Percentiles rank a stretch among this genome's conserved stretches.
Evolutionary conservation across 2,797 vertebrate genomes (phyloP).

Genomic region (Limosa lapponica): DNA sequence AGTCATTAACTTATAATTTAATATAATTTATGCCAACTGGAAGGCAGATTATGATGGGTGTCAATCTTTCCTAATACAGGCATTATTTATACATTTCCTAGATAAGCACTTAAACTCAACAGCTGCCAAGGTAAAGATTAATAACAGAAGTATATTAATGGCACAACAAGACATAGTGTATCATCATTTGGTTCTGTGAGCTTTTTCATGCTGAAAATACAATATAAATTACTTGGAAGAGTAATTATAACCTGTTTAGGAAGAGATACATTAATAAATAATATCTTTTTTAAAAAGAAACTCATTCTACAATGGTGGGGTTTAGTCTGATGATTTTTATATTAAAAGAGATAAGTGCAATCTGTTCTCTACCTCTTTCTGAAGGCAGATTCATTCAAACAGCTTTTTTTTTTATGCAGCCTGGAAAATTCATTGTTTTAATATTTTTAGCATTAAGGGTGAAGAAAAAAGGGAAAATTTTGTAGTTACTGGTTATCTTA

Average conservation of each 20-base stretch:
- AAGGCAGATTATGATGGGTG: not conserved
- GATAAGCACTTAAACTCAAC: conserved; percentile 16
- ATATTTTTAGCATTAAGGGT: not conserved
- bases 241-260: conserved; percentile 25
- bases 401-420: not conserved
- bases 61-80: not conserved
- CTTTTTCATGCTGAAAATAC: conserved; percentile 6
- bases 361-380: not conserved
- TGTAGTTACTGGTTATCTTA: not conserved
- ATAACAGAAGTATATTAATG: not conserved
- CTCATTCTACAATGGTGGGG: not conserved
- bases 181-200: not conserved
- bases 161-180: not conserved
- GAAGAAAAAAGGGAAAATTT: not conserved
- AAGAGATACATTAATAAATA: not conserved
- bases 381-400: not conserved
- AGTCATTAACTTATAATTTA: not conserved
- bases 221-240: conserved; percentile 17
- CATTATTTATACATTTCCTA: not conserved
- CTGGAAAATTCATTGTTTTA: not conserved
- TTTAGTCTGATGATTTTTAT: not conserved
- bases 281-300: not conserved
- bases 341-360: not conserved
- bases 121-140: conserved; percentile 28
- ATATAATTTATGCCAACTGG: not conserved